phyloP scores from a whole-genome alignment of 2,797 vertebrate genomes.

The Macroramphosus scolopax region DNA sequence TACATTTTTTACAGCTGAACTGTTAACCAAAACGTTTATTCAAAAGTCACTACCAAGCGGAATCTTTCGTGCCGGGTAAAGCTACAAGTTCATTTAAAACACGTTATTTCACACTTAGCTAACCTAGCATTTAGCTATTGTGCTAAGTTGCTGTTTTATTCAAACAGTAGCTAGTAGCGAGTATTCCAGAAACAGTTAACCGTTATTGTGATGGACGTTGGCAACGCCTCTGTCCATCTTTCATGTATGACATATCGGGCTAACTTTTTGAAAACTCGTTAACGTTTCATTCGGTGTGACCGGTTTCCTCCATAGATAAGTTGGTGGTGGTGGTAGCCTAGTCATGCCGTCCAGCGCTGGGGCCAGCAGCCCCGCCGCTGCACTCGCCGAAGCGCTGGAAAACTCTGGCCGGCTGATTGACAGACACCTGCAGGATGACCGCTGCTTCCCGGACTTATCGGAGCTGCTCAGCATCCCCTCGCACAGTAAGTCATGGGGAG shows the following conservation, averaged over 20 bases:
- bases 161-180: constrained; percentile 14
- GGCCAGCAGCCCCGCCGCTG: constrained; percentile 73
- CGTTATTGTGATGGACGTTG: no score
- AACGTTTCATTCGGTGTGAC: no score
- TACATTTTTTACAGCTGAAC: not conserved
- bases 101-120: constrained; percentile 13
- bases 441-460: constrained; percentile 91
- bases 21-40: constrained; percentile 3
- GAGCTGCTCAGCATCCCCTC: constrained; percentile 87
- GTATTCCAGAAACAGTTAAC: no score
- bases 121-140: constrained; percentile 39
- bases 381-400: constrained; percentile 85
- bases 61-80: constrained; percentile 41
- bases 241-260: no score
- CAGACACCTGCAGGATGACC: constrained; percentile 88
- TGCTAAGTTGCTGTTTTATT: not conserved
- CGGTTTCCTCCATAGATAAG: constrained; percentile 4
- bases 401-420: constrained; percentile 87
- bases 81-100: not conserved
- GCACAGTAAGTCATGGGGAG: constrained; percentile 78
- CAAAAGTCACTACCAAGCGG: constrained; percentile 3
- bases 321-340: constrained; percentile 24
- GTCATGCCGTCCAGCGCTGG: constrained; percentile 84
- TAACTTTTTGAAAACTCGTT: no score
- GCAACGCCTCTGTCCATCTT: no score